A percentile compares a stretch with the other conserved stretches of the same genome.
Evolutionary conservation across 2,113 vertebrate species (phyloP).

Genomic region (cattle (Bos taurus)): DNA sequence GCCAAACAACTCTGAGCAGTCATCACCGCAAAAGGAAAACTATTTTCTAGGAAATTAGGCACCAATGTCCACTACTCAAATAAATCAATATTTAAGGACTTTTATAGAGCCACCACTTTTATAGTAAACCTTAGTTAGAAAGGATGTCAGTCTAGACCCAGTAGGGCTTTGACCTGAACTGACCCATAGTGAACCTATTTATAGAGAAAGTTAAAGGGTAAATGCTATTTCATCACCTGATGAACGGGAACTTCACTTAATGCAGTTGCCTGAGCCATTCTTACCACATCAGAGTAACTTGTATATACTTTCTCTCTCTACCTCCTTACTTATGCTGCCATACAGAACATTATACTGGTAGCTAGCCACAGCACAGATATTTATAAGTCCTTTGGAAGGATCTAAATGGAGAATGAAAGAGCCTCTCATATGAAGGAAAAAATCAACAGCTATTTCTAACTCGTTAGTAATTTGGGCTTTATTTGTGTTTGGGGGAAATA

Average conservation of each 20-base stretch:
- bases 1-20: neutral
- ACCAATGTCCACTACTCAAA: neutral
- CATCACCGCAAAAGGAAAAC: neutral
- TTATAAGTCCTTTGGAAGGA: neutral
- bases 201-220: neutral
- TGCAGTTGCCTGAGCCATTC: neutral
- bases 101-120: neutral
- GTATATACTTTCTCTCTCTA: neutral
- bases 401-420: slow-evolving; percentile 20
- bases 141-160: neutral
- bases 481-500: neutral
- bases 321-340: neutral
- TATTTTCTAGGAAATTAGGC: neutral
- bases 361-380: neutral
- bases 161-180: neutral
- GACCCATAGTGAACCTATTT: neutral
- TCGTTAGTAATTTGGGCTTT: neutral
- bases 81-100: neutral
- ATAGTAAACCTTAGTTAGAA: neutral
- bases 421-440: neutral
- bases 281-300: neutral
- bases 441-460: neutral
- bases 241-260: neutral
- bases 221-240: neutral
- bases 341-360: neutral